These are phyloP conservation scores for Cheirogaleus medius DNA, from an alignment of 2,113 vertebrate species.

Conservation along the genomic window DNA sequence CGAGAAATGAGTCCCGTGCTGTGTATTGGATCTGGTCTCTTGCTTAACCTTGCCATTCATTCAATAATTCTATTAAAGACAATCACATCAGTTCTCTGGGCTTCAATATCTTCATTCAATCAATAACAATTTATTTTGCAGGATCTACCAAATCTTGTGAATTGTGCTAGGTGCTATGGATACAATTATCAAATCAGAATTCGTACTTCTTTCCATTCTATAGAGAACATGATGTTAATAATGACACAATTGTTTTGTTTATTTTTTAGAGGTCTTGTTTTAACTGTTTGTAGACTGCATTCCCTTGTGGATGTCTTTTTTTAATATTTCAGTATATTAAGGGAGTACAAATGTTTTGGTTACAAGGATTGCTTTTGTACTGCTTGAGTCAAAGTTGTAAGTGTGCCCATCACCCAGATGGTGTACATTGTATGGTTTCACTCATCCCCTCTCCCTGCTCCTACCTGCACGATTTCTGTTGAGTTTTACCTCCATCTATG, in stretches of 20 bases:
- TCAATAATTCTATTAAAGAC: neutral
- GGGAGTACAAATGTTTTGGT: no score
- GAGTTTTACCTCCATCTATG: no score
- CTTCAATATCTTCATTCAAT: neutral
- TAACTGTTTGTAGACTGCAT: no score
- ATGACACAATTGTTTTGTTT: neutral
- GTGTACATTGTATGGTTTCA: no score
- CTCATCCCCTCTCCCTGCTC: no score
- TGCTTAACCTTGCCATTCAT: neutral
- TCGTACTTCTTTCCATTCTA: neutral
- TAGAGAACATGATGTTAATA: neutral
- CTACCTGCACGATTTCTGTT: no score
- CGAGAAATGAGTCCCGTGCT: neutral
- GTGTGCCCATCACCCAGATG: no score
- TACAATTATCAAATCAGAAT: neutral
- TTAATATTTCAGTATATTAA: no score
- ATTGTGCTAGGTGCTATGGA: neutral
- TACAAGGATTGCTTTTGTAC: no score
- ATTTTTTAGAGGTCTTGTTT: neutral
- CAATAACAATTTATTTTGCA: neutral
- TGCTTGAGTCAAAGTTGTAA: no score
- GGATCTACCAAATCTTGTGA: neutral
- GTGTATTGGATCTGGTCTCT: neutral
- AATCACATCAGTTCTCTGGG: neutral
- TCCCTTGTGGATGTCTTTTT: no score